phyloP scores from a whole-genome alignment of 2,113 vertebrate species.

The Crotalus viridis region DNA sequence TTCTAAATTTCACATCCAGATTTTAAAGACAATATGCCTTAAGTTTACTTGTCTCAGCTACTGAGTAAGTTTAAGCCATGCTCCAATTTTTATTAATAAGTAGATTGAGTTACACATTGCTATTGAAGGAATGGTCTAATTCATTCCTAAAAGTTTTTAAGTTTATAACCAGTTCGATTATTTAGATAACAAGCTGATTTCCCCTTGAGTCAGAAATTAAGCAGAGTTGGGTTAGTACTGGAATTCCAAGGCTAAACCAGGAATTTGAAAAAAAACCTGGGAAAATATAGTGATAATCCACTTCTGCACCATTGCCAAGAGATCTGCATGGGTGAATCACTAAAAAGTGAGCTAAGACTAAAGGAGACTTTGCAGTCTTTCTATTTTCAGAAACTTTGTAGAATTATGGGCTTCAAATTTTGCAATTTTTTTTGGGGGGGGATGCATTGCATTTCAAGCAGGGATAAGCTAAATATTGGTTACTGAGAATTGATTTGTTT shows the following conservation, averaged over 20 bases:
- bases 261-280: background rate
- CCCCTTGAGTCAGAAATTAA: background rate
- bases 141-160: constrained; percentile 8
- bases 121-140: constrained; percentile 52
- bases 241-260: background rate
- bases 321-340: background rate
- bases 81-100: constrained; percentile 18
- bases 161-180: constrained; percentile 34
- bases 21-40: background rate
- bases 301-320: background rate
- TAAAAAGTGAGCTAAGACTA: background rate
- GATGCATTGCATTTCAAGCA: constrained; percentile 43
- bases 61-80: constrained; percentile 5
- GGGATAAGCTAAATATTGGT: constrained; percentile 58
- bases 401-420: constrained; percentile 22
- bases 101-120: constrained; percentile 26
- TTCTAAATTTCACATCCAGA: constrained; percentile 16
- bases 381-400: background rate
- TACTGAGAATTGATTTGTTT: constrained; percentile 60
- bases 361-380: background rate
- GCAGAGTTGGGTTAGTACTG: background rate
- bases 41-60: constrained; percentile 7
- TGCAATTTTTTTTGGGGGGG: constrained; percentile 2
- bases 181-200: background rate
- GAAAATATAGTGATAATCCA: background rate